Base-by-base conservation (phyloP, 92 coral and sea anemone species). In the Actinostola sp. region DNA sequence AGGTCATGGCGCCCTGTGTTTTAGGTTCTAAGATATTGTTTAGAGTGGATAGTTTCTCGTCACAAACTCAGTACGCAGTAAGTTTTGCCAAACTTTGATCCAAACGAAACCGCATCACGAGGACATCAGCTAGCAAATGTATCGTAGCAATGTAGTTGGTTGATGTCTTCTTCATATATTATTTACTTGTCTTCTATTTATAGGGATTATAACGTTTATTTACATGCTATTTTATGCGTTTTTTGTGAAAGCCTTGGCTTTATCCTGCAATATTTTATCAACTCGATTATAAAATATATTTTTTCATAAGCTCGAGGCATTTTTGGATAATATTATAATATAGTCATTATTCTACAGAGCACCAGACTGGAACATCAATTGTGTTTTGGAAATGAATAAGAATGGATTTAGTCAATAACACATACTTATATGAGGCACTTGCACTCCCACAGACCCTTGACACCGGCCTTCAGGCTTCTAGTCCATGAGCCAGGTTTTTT, bases 41-140 rank as follows among this genome's bases (percentile, higher is more conserved):
- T 27, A 27, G 63, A 57, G 74, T 35, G 27, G 59, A 56, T 19
- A 38, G 14, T 33, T 64, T 41, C 34, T 63, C 72, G 17, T 63
- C 81, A 8, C 81, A 75, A 35, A 42, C 63, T 1, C 72, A 75
- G 51, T 17, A 72, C 29, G 41, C 57, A 33, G 81, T 75, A 75
- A 63, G 60, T 73, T 41, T n/a, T n/a, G n/a, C n/a, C n/a, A 62
- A 68, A 68, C 61, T 50, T 50, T 68, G 9, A 20, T 13, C 28
- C 29, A 14, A 53, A 2, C 13, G 7, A 15, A 8, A 6, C 15
- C 8, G 20, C 9, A 20, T 3, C 60, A 53, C 60, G 60, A 9
- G 60, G 32, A 2, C 30, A 9, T 53, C 60, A 53, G n/a, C n/a
- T n/a, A n/a, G n/a, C n/a, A n/a, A n/a, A n/a, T n/a, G n/a, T n/a